phyloP scores from a whole-genome alignment of 2,797 vertebrate genomes.

The Lepus oiostolus region DNA sequence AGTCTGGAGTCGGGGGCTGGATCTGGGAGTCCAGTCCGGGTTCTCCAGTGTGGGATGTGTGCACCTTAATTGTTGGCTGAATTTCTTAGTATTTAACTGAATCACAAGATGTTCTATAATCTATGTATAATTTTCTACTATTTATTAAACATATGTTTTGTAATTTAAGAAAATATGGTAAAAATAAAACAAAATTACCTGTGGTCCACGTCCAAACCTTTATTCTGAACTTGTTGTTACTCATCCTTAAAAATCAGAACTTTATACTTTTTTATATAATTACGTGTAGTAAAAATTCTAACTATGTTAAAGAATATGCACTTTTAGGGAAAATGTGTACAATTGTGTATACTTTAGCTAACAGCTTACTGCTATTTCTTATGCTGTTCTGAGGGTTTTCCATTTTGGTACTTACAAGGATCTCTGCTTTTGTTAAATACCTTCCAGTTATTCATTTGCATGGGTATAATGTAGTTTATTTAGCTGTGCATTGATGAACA shows the following conservation, averaged over 20 bases:
- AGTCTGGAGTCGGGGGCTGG: too few species aligned
- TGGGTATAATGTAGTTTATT: not conserved
- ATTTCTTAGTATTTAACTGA: not conserved
- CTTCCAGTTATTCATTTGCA: not conserved
- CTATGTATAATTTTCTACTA: not conserved
- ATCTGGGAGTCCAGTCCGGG: too few species aligned
- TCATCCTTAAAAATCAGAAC: not conserved
- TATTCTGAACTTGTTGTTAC: not conserved
- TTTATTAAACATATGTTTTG: not conserved
- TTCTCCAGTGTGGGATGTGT: too few species aligned
- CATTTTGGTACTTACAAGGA: not conserved
- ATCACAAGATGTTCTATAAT: not conserved
- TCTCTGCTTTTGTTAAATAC: not conserved
- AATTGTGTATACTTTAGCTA: not conserved
- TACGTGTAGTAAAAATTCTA: not conserved
- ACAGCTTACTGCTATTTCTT: too few species aligned
- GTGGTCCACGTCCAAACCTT: not conserved
- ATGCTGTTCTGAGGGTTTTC: not conserved
- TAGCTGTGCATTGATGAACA: not conserved
- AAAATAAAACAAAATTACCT: not conserved
- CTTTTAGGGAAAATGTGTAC: not conserved
- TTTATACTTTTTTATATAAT: not conserved
- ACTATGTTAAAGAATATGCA: not conserved
- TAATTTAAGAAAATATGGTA: not conserved
- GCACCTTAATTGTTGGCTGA: too few species aligned